Base-by-base conservation (phyloP, 2,888 invertebrate species). In the Lycocerus yunnanus region DNA sequence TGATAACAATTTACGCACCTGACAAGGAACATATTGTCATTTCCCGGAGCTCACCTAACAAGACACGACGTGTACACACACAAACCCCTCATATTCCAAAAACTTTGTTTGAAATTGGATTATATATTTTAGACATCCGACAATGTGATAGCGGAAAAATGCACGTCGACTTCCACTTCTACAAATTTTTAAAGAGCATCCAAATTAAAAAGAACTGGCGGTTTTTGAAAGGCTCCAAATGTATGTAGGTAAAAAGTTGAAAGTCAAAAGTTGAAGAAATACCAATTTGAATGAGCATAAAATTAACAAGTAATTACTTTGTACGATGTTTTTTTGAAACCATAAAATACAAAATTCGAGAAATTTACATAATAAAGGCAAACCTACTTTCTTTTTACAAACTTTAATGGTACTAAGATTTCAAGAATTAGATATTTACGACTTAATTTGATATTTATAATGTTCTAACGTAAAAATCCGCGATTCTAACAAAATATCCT, bases 1-100 rank as follows among this genome's bases (percentile, higher is more conserved):
- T 76, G 84, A 84, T 84, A 84, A 84, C 80, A 80, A 77, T 77
- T 80, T 80, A 82, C 82, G 85, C 85, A 85, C 85, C 85, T 85
- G 85, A 85, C 85, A 85, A 84, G 81, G 82, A 81, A 81, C 81
- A 81, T 82, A 84, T 84, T 84, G 83, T 84, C 81, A 81, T 80
- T 71, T 71, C 67, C 74, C 76, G 69, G 27, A 59, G 66, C 27
- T 71, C 60, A 69, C 77, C 79, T 78, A 78, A 80, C 77, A 79
- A 80, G 79, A 81, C 81, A 81, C 80, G 61, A 43, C 43, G n/a
- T 43, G 18, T 63, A 79, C 60, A 60, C 20, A 66, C 70, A 71
- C 27, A 18, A 15, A 65, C 79, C 79, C 78, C 78, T 78, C 78
- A 63, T 78, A 78, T 43, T 43, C 43, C 43, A 43, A 43, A 63